A percentile compares a stretch with the other conserved stretches of the same genome.
These are phyloP conservation scores for Chaetura pelagica DNA, from an alignment of 2,113 vertebrate genomes.

Conservation along the genomic window DNA sequence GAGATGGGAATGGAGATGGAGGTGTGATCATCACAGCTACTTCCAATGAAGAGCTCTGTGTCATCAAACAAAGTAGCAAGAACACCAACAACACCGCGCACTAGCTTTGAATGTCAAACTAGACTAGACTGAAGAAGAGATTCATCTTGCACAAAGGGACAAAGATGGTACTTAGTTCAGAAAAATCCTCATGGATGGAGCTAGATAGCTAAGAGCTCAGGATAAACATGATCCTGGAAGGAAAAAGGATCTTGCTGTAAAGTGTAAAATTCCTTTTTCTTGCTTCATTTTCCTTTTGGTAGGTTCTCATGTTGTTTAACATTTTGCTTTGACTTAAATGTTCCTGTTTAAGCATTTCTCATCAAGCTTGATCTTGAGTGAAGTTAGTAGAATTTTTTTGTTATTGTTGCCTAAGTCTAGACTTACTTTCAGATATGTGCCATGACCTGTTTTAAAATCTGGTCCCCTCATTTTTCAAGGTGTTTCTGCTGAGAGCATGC, in stretches of 20 bases:
- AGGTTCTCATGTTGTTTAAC: neutral
- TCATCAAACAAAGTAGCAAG: neutral
- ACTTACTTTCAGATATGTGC: neutral
- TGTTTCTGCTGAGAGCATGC: neutral
- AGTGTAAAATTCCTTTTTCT: neutral
- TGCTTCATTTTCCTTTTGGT: neutral
- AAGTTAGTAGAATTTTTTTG: neutral
- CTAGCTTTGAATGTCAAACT: neutral
- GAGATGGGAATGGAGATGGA: neutral
- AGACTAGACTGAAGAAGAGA: neutral
- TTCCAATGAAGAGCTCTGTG: neutral
- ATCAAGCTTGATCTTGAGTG: neutral
- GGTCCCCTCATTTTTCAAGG: neutral
- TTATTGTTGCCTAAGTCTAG: neutral
- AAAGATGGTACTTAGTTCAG: neutral
- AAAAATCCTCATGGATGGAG: neutral
- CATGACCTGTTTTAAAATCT: neutral
- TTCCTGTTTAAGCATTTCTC: neutral
- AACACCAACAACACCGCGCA: neutral
- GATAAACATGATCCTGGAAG: neutral
- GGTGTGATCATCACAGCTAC: rapidly evolving
- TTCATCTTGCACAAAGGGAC: neutral
- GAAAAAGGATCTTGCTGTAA: neutral
- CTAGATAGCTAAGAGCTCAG: neutral
- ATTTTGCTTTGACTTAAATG: neutral